Base-by-base conservation (phyloP, 1,140 invertebrate species). In the Drosophila takahashii region DNA sequence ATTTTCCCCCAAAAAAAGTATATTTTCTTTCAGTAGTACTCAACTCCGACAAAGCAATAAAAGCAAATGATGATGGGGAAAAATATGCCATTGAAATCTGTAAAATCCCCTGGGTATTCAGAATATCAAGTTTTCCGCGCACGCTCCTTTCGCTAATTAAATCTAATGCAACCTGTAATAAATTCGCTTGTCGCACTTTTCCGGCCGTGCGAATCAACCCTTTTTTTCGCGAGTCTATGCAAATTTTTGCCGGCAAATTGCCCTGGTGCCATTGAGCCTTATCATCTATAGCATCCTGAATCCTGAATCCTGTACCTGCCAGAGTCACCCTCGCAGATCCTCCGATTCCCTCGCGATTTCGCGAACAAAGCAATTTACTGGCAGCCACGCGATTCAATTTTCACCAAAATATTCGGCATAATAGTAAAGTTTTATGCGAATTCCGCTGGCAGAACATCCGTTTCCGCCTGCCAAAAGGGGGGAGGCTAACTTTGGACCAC, bases 81-180 rank as follows among this genome's bases (percentile, higher is more conserved):
- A 18, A 16, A 9, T 42, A n/a, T 42, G 18, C 11, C 18, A 13
- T 13, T 45, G 18, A 45, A 45, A 16, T 50, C 47, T 1, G 22
- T 42, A 44, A 5, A 44, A 44, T 9, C 22, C 29, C 16, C 22
- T 15, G 37, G 39, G 16, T 34, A 11, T 15, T n/a, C 39, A n/a
- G 39, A 51, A 54, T 44, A 48, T 60, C 52, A 18, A 60, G 51
- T 34, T 65, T 77, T 89, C 77, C 77, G 73, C 39, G 32, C 80
- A 80, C 85, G 85, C 50, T 56, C 48, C 69, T 13, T 16, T n/a
- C 41, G 22, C 29, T 67, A 91, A 90, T 90, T 89, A 90, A 89
- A 90, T 90, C 80, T 90, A 84, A 90, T 90, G 83, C 64, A 81
- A 90, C 79, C 89, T 84, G 79, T 83, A 90, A 90, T 90, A 90